phyloP scores from a whole-genome alignment of 2,888 invertebrate genomes.

The Harpagoxenus sublaevis region DNA sequence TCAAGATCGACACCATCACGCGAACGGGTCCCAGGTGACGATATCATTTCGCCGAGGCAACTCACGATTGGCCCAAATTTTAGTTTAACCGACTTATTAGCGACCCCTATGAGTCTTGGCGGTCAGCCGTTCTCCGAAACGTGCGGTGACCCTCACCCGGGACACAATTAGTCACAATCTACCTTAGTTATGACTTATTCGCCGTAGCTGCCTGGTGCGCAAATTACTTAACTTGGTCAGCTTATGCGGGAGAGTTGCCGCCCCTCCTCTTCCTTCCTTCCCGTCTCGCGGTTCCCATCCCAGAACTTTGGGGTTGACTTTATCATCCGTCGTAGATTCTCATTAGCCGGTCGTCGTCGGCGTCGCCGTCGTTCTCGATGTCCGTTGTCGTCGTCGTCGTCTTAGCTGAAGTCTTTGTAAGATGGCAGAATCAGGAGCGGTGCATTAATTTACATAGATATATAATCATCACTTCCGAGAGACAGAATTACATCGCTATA shows the following conservation, averaged over 20 bases:
- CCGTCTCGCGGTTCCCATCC: constrained; percentile 44
- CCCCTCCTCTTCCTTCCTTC: constrained; percentile 48
- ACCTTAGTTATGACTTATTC: constrained; percentile 85
- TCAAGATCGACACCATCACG: constrained; percentile 33
- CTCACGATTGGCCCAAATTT: constrained; percentile 77
- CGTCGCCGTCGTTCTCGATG: constrained; percentile 58
- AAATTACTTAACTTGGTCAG: constrained; percentile 85
- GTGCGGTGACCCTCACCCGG: constrained; percentile 68
- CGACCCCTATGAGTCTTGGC: constrained; percentile 62
- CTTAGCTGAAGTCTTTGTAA: constrained; percentile 32
- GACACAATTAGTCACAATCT: constrained; percentile 85
- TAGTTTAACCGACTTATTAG: constrained; percentile 77
- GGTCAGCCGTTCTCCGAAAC: constrained; percentile 50
- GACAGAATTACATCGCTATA: neutral
- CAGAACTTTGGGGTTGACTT: constrained; percentile 77
- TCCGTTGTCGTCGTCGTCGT: constrained; percentile 22
- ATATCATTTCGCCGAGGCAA: constrained; percentile 53
- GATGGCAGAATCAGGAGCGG: constrained; percentile 6
- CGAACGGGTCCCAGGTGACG: constrained; percentile 33
- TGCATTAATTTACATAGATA: constrained; percentile 40
- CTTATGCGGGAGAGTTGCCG: constrained; percentile 77
- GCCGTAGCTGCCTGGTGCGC: constrained; percentile 80
- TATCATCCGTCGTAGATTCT: constrained; percentile 78
- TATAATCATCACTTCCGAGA: constrained; percentile 26
- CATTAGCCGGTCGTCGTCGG: constrained; percentile 75